Conservation (phyloP, 2,888 invertebrate species). For the Coelopa pilipes region DNA sequence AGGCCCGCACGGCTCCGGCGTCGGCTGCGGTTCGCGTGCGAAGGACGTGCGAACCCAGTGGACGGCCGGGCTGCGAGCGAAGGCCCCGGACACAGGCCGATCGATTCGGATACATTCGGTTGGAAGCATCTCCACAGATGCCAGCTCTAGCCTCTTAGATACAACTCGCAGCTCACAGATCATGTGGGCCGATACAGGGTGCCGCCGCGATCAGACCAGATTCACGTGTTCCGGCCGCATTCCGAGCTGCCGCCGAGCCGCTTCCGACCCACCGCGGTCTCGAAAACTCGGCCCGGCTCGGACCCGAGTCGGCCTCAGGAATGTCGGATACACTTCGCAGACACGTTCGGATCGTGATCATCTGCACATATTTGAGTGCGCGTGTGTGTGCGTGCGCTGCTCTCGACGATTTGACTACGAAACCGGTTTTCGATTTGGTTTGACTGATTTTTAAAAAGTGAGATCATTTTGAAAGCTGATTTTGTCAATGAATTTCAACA, state of each 20-base stretch:
- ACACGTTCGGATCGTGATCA: too few species aligned
- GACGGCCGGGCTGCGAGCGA: background rate
- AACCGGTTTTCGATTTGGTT: slow-evolving; percentile 69
- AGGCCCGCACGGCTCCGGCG: background rate
- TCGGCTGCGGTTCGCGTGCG: too few species aligned
- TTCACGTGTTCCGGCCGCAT: too few species aligned
- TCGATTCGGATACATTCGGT: too few species aligned
- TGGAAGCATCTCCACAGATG: too few species aligned
- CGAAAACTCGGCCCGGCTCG: too few species aligned
- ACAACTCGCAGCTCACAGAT: too few species aligned
- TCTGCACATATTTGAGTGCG: background rate
- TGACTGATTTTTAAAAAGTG: slow-evolving; percentile 68
- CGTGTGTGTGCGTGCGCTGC: slow-evolving; percentile 7
- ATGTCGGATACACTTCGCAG: background rate
- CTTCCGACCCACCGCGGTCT: too few species aligned
- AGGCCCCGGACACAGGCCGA: background rate
- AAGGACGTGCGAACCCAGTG: background rate
- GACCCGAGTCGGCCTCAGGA: background rate
- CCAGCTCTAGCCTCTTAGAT: too few species aligned
- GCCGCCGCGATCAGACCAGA: too few species aligned
- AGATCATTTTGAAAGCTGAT: slow-evolving; percentile 70
- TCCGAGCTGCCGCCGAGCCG: too few species aligned
- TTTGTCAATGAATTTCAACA: slow-evolving; percentile 67
- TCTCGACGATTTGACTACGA: slow-evolving; percentile 63
- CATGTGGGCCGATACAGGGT: too few species aligned